A percentile compares a stretch with the other conserved stretches of the same genome.
Evolutionary conservation across 2,797 vertebrate species (phyloP).

Genomic region (Iguana delicatissima): DNA sequence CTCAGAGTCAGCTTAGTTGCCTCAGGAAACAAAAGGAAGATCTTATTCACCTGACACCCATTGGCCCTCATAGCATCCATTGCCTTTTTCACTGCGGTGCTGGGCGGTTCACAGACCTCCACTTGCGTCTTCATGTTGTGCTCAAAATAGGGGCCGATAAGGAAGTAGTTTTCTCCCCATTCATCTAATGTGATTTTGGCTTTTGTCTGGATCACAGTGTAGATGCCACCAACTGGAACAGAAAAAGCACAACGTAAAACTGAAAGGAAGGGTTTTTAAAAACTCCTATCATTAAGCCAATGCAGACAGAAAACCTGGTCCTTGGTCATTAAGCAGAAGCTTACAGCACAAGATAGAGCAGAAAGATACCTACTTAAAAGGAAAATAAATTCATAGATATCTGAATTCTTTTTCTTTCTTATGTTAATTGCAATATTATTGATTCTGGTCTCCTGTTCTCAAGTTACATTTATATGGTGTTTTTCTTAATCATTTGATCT

Average conservation of each 20-base stretch:
- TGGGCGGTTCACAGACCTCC: constrained; percentile 88
- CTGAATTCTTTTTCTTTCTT: too few species aligned
- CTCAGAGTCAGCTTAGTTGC: constrained; percentile 64
- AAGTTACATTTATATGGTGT: too few species aligned
- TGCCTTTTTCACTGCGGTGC: constrained; percentile 83
- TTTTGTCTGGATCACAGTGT: constrained; percentile 97
- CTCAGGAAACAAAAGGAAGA: constrained; percentile 44
- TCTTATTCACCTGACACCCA: constrained; percentile 89
- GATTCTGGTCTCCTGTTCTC: too few species aligned
- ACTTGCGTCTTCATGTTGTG: constrained; percentile 96
- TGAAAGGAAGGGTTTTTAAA: too few species aligned
- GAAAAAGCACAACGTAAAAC: constrained; percentile 24
- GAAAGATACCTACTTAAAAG: too few species aligned
- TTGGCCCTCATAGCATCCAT: constrained; percentile 87
- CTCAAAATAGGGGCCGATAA: constrained; percentile 94
- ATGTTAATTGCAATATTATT: too few species aligned
- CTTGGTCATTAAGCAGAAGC: too few species aligned
- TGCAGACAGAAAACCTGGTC: too few species aligned
- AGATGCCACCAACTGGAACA: constrained; percentile 94
- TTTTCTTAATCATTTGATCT: too few species aligned
- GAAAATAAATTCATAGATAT: too few species aligned
- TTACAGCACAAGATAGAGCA: too few species aligned
- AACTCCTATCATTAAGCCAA: too few species aligned
- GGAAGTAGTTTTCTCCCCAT: constrained; percentile 95
- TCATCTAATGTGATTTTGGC: constrained; percentile 93